Evolutionary conservation across 1,140 invertebrate species (phyloP), one percentile per base, ranked within the genome.

Genomic region (Drosophila tropicalis): DNA sequence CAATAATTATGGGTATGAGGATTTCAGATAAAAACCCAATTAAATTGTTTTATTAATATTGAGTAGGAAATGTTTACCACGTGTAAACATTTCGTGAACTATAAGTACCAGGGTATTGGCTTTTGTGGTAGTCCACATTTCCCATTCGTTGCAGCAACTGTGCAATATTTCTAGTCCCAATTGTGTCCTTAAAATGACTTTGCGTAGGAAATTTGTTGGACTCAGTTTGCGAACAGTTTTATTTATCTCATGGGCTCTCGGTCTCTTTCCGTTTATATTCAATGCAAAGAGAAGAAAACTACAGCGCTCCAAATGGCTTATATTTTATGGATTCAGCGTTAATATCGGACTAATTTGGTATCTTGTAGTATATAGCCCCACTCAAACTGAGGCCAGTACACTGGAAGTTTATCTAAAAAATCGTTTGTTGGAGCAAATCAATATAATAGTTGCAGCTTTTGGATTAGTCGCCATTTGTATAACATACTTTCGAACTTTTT

Each of bases 221-320:
- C 47, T 80, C n/a, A 84, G 64, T 1, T 15, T 80, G 12, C 67
- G 65, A 34, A 56, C 32, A 0, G 36, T 65, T 12, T 56, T 81
- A 12, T 85, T 77, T 22, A 15, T 12, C n/a, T 84, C 81, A 7
- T 81, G 72, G 72, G n/a, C 54, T 1, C 63, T 84, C 0, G 81
- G 81, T 0, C 41, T 85, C 10, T 74, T 85, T 32, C 81, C 82
- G 1, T 85, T 78, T 44, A 64, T 63, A 17, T 86, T 68, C 51
- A 51, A 55, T 32, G 9, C 5, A 6, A 54, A 32, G 41, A 71
- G n/a, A 22, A 29, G 60, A 9, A 60, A 58, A 55, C 9, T 86
- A 22, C 25, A 47, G 39, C 63, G 70, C 10, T 78, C 78, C 6
- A 55, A 41, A n/a, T 86, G 74, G 65, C 19, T 86, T 7, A n/a